phyloP scores from a whole-genome alignment of 2,113 vertebrate genomes.

The Pheucticus melanocephalus region DNA sequence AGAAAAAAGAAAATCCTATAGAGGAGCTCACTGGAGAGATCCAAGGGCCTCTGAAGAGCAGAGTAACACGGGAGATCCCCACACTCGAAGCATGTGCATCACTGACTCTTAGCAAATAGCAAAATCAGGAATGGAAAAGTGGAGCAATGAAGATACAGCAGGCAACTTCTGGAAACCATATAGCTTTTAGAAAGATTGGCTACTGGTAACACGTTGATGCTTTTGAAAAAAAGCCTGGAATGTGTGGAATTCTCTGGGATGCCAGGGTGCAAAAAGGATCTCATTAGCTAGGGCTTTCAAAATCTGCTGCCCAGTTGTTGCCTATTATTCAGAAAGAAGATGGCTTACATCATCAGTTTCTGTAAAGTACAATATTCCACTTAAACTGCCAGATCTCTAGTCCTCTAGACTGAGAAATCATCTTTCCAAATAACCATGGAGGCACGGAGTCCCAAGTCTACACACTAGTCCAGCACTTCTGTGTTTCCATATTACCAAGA shows the following conservation, averaged over 20 bases:
- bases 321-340: background rate
- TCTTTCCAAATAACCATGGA: background rate
- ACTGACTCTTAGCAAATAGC: background rate
- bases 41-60: background rate
- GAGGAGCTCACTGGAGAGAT: background rate
- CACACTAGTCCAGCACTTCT: background rate
- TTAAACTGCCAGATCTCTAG: background rate
- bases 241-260: conserved; percentile 25
- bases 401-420: background rate
- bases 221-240: conserved; percentile 16
- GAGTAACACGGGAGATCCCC: background rate
- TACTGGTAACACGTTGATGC: background rate
- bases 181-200: background rate
- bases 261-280: conserved; percentile 16
- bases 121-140: background rate
- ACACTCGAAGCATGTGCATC: background rate
- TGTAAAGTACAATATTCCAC: background rate
- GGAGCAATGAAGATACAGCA: background rate
- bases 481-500: background rate
- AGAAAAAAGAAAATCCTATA: background rate
- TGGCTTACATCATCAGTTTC: background rate
- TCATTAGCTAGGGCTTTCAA: conserved; percentile 13
- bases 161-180: background rate
- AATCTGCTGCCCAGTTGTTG: background rate
- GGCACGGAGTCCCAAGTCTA: background rate